Evolutionary conservation across 2,888 invertebrate genomes (phyloP), one percentile per base, ranked within the genome.

Genomic region (Apotomis capreana): DNA sequence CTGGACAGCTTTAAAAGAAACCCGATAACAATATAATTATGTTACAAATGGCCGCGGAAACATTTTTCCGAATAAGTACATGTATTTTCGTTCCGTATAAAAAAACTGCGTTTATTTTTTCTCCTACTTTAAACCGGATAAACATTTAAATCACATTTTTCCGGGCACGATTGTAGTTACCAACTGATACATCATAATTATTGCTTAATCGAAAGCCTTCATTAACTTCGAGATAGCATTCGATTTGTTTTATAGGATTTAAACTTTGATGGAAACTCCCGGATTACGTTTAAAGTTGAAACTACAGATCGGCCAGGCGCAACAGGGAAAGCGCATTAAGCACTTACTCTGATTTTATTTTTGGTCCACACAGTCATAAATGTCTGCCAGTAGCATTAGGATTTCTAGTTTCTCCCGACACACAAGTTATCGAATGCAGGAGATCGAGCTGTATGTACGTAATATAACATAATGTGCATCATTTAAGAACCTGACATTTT

Each of bases 1-100:
- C 69, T 78, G 81, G 78, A 78, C 75, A 65, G 65, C 59, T 61
- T 59, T 64, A 62, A 73, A 67, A 36, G 68, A 68, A 72, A 54
- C 49, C 63, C 63, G 72, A 72, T 72, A 72, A 68, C 68, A 54
- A 54, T 63, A 63, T 59, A 63, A 72, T 72, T 72, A 63, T 62
- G 62, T 54, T 63, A 52, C 68, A 57, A 62, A 61, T 62, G 67
- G 40, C 62, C 62, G 36, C 52, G 36, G 15, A 57, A 62, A 26
- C 26, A 61, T 62, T 61, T 61, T 15, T 12, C 1, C 4, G 15
- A 61, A n/a, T 13, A 15, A n/a, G 44, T 46, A 26, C 26, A 26
- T 26, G 26, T 26, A 13, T 46, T 44, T 44, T 44, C 2, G 46
- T 65, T 55, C 36, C 5, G 6, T 65, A 10, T 36, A 26, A 44